A percentile compares a stretch with the other conserved stretches of the same genome.
Evolutionary conservation across 2,797 vertebrate species (phyloP).

Genomic region (Helarctos malayanus): DNA sequence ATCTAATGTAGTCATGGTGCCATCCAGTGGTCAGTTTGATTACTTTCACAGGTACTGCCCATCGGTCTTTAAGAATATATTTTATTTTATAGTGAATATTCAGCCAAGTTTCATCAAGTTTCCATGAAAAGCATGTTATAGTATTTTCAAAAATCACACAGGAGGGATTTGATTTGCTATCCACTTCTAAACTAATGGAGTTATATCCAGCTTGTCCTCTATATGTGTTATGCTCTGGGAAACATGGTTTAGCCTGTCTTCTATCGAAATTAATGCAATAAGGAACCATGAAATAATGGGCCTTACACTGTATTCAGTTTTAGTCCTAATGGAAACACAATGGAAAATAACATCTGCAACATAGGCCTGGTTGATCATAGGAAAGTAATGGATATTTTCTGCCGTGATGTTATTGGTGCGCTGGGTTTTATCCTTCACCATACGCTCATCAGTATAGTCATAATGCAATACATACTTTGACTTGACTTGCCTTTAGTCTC

Average conservation of each 20-base stretch:
- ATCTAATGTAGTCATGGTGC: conserved; percentile 53
- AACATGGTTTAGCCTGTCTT: conserved; percentile 83
- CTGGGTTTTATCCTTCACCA: conserved; percentile 52
- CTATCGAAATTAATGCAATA: conserved; percentile 83
- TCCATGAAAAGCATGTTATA: conserved; percentile 73
- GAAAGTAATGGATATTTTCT: conserved; percentile 80
- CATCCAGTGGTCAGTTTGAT: conserved; percentile 66
- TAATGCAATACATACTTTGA: conserved; percentile 37
- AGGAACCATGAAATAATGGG: conserved; percentile 85
- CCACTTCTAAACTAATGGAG: conserved; percentile 83
- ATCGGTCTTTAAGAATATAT: not conserved
- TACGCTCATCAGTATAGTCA: conserved; percentile 39
- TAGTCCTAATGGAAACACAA: conserved; percentile 84
- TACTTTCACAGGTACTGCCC: conserved; percentile 57
- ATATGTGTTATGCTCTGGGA: conserved; percentile 78
- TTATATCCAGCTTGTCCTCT: conserved; percentile 82
- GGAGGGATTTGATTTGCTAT: conserved; percentile 79
- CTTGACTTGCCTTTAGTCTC: conserved; percentile 58
- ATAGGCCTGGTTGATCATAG: conserved; percentile 70
- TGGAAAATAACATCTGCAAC: conserved; percentile 78
- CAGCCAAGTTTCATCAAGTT: conserved; percentile 27
- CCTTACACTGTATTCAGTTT: conserved; percentile 84
- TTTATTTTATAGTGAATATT: conserved; percentile 47
- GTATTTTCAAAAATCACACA: conserved; percentile 66
- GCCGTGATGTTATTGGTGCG: conserved; percentile 62